Conservation (phyloP, 2,888 invertebrate species). For the Tetropium fuscum region DNA sequence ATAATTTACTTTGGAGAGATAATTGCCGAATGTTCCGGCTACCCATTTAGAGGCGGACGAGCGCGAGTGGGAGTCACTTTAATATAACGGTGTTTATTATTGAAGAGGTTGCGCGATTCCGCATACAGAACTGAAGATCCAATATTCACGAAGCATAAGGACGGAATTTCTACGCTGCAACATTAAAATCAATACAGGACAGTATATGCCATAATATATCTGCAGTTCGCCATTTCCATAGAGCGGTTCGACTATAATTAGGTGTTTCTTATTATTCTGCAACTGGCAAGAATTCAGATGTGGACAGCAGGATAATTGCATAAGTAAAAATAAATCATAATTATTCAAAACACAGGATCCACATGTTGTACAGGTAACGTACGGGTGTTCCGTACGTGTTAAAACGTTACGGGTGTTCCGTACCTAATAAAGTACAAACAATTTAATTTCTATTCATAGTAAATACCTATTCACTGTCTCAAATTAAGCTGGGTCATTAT, state of each 20-base stretch:
- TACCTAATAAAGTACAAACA: too few species aligned
- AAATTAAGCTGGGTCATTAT: too few species aligned
- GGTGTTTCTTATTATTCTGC: too few species aligned
- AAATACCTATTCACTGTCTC: too few species aligned
- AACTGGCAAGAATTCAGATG: too few species aligned
- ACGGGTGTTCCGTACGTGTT: too few species aligned
- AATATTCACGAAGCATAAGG: conserved; percentile 57
- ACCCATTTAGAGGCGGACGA: conserved; percentile 12
- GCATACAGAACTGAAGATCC: conserved; percentile 58
- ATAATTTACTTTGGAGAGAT: conserved; percentile 53
- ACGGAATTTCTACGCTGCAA: conserved; percentile 58
- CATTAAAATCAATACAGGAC: conserved; percentile 67
- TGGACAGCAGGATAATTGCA: too few species aligned
- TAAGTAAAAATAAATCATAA: too few species aligned
- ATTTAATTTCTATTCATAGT: too few species aligned
- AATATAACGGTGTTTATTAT: conserved; percentile 61
- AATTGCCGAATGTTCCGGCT: conserved; percentile 25
- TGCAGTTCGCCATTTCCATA: conserved; percentile 64
- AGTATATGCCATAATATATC: conserved; percentile 66
- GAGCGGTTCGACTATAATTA: conserved; percentile 45
- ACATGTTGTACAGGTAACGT: too few species aligned
- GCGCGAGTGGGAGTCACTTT: conserved; percentile 28
- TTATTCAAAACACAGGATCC: too few species aligned
- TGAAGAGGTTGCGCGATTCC: conserved; percentile 60
- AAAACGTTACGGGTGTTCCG: too few species aligned